Base-by-base conservation (phyloP, 2,888 invertebrate species). In the Tipula helvola region DNA sequence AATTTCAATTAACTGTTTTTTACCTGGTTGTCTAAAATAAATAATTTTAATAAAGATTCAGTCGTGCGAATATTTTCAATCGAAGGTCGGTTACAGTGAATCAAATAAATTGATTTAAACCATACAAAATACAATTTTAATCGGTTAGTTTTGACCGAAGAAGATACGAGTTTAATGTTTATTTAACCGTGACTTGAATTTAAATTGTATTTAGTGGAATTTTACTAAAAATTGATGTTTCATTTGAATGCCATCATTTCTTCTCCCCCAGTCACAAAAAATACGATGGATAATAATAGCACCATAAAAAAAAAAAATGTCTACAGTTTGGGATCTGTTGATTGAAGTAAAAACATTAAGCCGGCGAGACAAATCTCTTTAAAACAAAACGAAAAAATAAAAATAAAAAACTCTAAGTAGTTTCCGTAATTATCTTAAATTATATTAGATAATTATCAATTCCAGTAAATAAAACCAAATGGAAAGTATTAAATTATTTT, bases 401-500 rank as follows among this genome's bases (percentile, higher is more conserved):
- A n/a, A n/a, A n/a, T n/a, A n/a, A 57, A n/a, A 16, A 57, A 71
- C 18, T 71, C 28, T 71, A 71, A 71, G 71, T 71, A 71, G 71
- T 28, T 52, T 52, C 52, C 71, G 13, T 71, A 71, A 71, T 71
- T 71, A 71, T 71, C 71, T 71, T 71, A 71, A 71, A 71, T 71
- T 71, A 71, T 71, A 71, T 71, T 71, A 71, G 71, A 28, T 71
- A 71, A 71, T 71, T 71, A 71, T 71, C 71, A 71, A 71, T 71
- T 71, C 10, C 71, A 18, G 71, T 71, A 71, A 71, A 71, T 71
- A 71, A 71, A 28, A 71, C 71, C 71, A 71, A 71, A 71, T 71
- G 71, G 71, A 71, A 71, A 71, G 71, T 71, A 71, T 71, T 71
- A 71, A 71, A 71, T 71, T 71, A 71, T 71, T 71, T 71, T 71